Evolutionary conservation across 2,888 invertebrate species (phyloP), one percentile per base, ranked within the genome.

Genomic region (Scaptomyza cyrtandrae): DNA sequence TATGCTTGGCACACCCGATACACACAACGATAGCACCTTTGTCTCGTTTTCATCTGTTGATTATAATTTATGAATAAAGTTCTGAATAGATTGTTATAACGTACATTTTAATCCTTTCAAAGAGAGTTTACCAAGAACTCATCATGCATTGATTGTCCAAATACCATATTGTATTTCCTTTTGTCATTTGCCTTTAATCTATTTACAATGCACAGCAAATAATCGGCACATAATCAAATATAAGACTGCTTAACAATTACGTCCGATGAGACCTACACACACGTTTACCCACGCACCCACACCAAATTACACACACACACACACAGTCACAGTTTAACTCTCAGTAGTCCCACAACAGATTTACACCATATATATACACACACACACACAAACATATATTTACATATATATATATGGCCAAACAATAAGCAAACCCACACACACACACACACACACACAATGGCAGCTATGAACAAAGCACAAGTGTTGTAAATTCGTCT

Each of bases 371-470:
- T 45, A 61, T 70, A 68, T 53, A 75, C 71, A 19, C 19, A 19
- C 19, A 19, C 19, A 19, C 2, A 19, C 2, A n/a, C n/a, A 31
- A 31, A 43, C 49, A 56, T 68, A 71, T 55, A 84, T 71, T 59
- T 70, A 66, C 53, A 77, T 72, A 37, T 35, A 45, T 53, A 54
- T 68, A 71, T 57, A 84, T 74, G 73, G 62, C 76, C 56, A 85
- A 87, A 74, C 88, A 83, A 87, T 87, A 81, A 71, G 79, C 79
- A 76, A 71, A 29, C 52, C 39, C 14, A 11, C 55, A 24, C 45
- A 43, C 41, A 37, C 41, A 37, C 37, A 55, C 52, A 33, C 41
- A 37, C 19, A 19, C 37, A 55, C 52, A 33, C 19, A 13, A 27
- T 27, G 16, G 37, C 13, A 7, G 13, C n/a, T 9, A 31, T 19